phyloP scores from a whole-genome alignment of 2,888 invertebrate genomes.

The Agrochola macilenta region DNA sequence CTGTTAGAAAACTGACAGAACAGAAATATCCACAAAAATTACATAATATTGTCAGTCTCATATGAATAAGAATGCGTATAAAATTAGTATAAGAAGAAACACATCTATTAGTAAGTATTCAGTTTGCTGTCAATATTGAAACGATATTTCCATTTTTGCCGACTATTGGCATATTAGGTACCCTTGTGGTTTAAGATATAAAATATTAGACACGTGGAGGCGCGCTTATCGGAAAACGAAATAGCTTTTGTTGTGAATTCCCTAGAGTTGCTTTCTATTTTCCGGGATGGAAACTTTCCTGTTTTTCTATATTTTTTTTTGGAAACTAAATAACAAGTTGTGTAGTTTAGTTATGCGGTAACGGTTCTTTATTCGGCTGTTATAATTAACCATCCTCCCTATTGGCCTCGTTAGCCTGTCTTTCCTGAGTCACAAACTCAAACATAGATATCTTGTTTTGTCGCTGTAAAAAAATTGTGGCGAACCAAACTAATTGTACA shows the following conservation, averaged over 20 bases:
- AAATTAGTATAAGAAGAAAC: conserved; percentile 3
- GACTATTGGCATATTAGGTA: background rate
- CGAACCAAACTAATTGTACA: too few relatives aligned
- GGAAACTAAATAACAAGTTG: conserved; percentile 5
- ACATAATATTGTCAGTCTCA: background rate
- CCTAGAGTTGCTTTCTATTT: conserved; percentile 32
- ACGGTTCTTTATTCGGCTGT: background rate
- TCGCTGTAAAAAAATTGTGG: too few relatives aligned
- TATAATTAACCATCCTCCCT: background rate
- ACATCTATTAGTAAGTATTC: background rate
- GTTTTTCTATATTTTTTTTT: conserved; percentile 19
- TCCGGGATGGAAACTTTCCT: conserved; percentile 32
- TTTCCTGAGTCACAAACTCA: background rate
- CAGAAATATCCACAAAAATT: background rate
- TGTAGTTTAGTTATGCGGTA: conserved; percentile 4
- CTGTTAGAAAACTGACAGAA: too few relatives aligned
- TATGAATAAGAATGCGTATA: background rate
- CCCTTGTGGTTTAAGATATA: conserved; percentile 11
- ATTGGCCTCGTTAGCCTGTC: background rate
- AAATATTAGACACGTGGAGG: conserved; percentile 40
- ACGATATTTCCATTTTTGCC: conserved; percentile 31
- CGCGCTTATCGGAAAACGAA: conserved; percentile 33
- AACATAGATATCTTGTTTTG: background rate
- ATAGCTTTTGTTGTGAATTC: conserved; percentile 54
- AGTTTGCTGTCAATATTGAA: conserved; percentile 6